Conservation (phyloP, 92 coral and sea anemone genomes). For the Actinostola sp. region DNA sequence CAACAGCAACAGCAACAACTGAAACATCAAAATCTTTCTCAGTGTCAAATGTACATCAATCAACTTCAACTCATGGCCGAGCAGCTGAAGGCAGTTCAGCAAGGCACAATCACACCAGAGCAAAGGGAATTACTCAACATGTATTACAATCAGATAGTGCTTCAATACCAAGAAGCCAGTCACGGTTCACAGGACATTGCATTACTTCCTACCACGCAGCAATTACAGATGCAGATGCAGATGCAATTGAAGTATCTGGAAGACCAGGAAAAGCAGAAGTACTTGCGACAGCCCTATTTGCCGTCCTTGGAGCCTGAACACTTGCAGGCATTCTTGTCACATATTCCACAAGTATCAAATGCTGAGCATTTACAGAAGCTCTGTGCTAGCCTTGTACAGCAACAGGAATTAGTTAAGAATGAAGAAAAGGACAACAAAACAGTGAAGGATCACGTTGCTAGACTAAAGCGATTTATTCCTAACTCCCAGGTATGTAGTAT, state of each 20-base stretch:
- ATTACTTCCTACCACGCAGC: slow-evolving; percentile 49
- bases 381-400: slow-evolving; percentile 43
- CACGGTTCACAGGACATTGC: slow-evolving; percentile 31
- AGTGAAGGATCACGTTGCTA: slow-evolving; percentile 40
- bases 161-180: slow-evolving; percentile 61
- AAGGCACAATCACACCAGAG: slow-evolving; percentile 49
- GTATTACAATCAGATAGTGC: slow-evolving; percentile 50
- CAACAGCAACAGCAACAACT: slow-evolving; percentile 47
- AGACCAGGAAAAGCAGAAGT: slow-evolving; percentile 41
- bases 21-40: slow-evolving; percentile 58
- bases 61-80: slow-evolving; percentile 64
- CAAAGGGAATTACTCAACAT: slow-evolving; percentile 52
- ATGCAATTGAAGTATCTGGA: slow-evolving; percentile 51
- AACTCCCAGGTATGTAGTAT: slow-evolving; percentile 48
- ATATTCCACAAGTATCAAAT: slow-evolving; percentile 38
- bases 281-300: slow-evolving; percentile 26
- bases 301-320: slow-evolving; percentile 57
- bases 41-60: slow-evolving; percentile 56
- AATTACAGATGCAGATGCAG: slow-evolving; percentile 31
- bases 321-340: slow-evolving; percentile 47
- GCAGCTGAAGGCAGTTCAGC: slow-evolving; percentile 49
- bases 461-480: slow-evolving; percentile 45
- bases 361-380: slow-evolving; percentile 55
- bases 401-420: slow-evolving; percentile 18
- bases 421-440: slow-evolving; percentile 34